These are phyloP conservation scores for Gallinago solitaria DNA, from an alignment of 2,797 vertebrate genomes.

Conservation along the genomic window DNA sequence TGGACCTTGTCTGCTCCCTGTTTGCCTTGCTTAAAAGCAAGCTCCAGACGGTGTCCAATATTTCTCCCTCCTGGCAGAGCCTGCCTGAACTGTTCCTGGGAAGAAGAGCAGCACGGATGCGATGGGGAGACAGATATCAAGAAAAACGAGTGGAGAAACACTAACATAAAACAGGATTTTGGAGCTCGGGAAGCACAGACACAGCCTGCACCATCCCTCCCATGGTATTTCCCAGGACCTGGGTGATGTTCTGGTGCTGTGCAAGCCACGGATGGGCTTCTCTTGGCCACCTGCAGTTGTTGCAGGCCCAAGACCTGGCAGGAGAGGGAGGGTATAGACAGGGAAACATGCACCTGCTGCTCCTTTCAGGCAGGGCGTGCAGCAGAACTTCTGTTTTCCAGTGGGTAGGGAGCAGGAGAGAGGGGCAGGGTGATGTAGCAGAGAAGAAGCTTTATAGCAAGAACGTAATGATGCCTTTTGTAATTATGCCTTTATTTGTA, in stretches of 20 bases:
- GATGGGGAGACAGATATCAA: not conserved
- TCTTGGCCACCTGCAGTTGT: not conserved
- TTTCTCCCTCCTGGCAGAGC: not conserved
- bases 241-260: not conserved
- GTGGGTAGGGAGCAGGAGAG: not conserved
- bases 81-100: not conserved
- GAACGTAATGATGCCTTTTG: rapidly evolving
- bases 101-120: not conserved
- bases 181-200: not conserved
- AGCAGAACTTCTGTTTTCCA: not conserved
- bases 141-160: not conserved
- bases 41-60: not conserved
- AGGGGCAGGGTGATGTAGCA: not conserved
- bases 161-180: not conserved
- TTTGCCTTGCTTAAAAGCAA: not conserved
- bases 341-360: not conserved
- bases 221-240: not conserved
- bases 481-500: not conserved
- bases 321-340: not conserved
- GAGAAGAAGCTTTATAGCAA: not conserved
- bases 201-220: rapidly evolving
- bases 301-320: not conserved
- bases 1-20: not conserved
- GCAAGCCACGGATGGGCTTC: rapidly evolving
- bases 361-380: not conserved